Evolutionary conservation across 2,888 invertebrate genomes (phyloP), one percentile per base, ranked within the genome.

Genomic region (Idaea straminata): DNA sequence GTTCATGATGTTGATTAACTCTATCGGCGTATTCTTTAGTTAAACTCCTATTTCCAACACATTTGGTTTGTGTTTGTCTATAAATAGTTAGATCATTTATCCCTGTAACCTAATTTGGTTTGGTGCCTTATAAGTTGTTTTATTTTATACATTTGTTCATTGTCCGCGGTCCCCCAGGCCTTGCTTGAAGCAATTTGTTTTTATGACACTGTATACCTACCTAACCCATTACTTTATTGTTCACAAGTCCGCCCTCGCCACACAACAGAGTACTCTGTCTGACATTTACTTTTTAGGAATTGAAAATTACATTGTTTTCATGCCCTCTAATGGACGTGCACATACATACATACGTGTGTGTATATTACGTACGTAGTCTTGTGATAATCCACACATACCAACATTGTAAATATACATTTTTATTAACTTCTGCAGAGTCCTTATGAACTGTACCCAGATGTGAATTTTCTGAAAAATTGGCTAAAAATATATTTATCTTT

Each of bases 21-120:
- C 7, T 47, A 13, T 47, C 5, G 10, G 7, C 0, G 7, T 47
- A 13, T 47, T 47, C 47, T 47, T 47, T 7, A 13, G 10, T 47
- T 47, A 13, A 47, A 13, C 47, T 47, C 47, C 47, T 47, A 4
- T 10, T 38, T 38, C 38, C 13, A 5, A 6, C 6, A 7, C 47
- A 47, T 47, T 7, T 61, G 35, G n/a, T 61, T 57, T 58, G 13
- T 58, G 57, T 57, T 25, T 35, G 5, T 61, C 35, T 34, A 61
- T 34, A n/a, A 61, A 61, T n/a, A 59, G 5, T 59, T 59, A 59
- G 16, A 59, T 59, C 16, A 59, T 25, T 59, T 59, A 59, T 16
- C 59, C 16, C 15, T 47, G 13, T 7, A 4, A 47, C 47, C 47
- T 47, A 47, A 47, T 47, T 47, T 47, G 47, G 47, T 47, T 47